Percentiles rank a stretch among this genome's conserved stretches.
phyloP scores from a whole-genome alignment of 2,113 vertebrate genomes.

The Benitochromis conjunctus region DNA sequence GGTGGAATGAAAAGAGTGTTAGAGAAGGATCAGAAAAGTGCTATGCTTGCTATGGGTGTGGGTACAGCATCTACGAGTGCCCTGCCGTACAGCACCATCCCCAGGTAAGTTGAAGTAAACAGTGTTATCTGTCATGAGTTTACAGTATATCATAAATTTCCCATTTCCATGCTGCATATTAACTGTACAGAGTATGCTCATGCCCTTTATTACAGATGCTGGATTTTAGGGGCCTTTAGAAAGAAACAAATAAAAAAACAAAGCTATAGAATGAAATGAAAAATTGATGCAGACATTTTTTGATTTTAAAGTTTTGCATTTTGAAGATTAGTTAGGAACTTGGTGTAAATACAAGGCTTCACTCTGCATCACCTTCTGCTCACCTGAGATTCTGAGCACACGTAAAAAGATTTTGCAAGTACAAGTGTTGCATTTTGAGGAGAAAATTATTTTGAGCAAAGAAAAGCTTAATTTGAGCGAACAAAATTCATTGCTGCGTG shows the following conservation, averaged over 20 bases:
- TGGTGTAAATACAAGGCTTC: not conserved
- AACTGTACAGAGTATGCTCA: not conserved
- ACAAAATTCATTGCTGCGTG: too few species aligned
- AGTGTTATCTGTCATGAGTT: not conserved
- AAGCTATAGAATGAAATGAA: too few species aligned
- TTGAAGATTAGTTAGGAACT: not conserved
- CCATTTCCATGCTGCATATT: not conserved
- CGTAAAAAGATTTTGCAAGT: too few species aligned
- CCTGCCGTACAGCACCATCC: conserved; percentile 29
- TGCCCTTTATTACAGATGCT: not conserved
- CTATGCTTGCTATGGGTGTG: conserved; percentile 68
- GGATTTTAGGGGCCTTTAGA: not conserved
- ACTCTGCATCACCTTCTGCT: not conserved
- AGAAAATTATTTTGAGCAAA: too few species aligned
- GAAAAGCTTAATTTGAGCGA: too few species aligned
- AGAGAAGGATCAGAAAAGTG: conserved; percentile 93
- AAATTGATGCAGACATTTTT: not conserved
- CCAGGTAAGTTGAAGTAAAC: conserved; percentile 34
- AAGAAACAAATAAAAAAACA: too few species aligned
- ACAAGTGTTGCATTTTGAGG: too few species aligned
- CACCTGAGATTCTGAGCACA: not conserved
- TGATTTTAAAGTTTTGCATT: not conserved
- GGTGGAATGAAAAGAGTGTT: conserved; percentile 93
- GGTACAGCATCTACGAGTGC: conserved; percentile 66
- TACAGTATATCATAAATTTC: not conserved